Percentiles rank a stretch among this genome's conserved stretches.
phyloP scores from a whole-genome alignment of 2,888 invertebrate genomes.

The Dermolepida albohirtum region DNA sequence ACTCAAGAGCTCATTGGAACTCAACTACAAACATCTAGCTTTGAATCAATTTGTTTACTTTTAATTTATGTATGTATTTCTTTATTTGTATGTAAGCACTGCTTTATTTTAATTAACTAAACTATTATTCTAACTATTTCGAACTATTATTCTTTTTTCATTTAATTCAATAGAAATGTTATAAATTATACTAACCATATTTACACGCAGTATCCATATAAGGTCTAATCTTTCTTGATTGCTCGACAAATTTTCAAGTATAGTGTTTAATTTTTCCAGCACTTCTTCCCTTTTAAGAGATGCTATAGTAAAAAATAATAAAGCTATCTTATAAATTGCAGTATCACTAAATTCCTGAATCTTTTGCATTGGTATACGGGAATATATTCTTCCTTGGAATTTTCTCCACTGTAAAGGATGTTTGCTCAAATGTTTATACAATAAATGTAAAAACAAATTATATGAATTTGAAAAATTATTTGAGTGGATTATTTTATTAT shows the following conservation, averaged over 20 bases:
- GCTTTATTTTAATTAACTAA: too few species aligned
- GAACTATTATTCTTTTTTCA: too few species aligned
- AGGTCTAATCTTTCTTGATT: constrained; percentile 52
- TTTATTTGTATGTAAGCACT: too few species aligned
- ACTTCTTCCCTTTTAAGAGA: constrained; percentile 58
- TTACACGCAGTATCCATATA: constrained; percentile 54
- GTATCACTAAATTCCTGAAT: constrained; percentile 57
- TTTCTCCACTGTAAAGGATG: constrained; percentile 61
- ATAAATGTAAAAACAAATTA: constrained; percentile 58
- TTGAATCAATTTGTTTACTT: too few species aligned
- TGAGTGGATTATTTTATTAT: constrained; percentile 38
- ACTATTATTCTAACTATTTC: too few species aligned
- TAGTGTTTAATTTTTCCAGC: constrained; percentile 55
- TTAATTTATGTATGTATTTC: too few species aligned
- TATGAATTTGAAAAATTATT: constrained; percentile 55
- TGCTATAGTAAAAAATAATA: constrained; percentile 57
- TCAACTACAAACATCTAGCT: too few species aligned
- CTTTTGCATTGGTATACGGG: constrained; percentile 61
- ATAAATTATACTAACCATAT: constrained; percentile 21
- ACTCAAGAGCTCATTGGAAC: too few species aligned
- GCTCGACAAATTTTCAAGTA: constrained; percentile 54
- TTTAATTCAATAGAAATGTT: too few species aligned
- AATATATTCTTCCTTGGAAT: constrained; percentile 62
- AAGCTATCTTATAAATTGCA: constrained; percentile 58
- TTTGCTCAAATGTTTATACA: constrained; percentile 56